Base-by-base conservation (phyloP, 53 echinoderm and acorn worm species). In the Echinarachnius parma region DNA sequence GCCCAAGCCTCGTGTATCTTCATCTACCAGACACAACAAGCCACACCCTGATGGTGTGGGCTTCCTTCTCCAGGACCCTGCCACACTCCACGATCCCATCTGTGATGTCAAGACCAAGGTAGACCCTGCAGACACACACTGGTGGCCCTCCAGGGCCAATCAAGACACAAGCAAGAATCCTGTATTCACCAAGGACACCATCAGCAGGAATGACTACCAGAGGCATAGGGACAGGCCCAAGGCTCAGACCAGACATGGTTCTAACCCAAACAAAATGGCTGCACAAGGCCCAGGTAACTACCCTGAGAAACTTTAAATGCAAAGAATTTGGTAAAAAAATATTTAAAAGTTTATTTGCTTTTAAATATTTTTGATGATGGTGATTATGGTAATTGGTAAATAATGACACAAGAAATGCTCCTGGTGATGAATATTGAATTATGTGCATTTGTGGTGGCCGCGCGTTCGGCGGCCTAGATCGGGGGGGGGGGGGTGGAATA, bases 61-160 rank as follows among this genome's bases (percentile, higher is more conserved):
- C 22, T 96, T 96, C 59, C 83, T 96, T 15, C 9, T 85, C n/a
- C 98, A 96, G 53, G 87, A 96, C 54, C 84, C 84, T 27, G 48
- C 77, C 2, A 62, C 82, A 44, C 71, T 95, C 21, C 75, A 96
- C 75, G 85, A 92, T 48, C 98, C 98, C 33, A 84, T 96, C 69
- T 96, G 98, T 34, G 78, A 88, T 60, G 92, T 96, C 49, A 76
- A 76, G 59, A 88, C 91, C 16, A 88, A 88, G 60, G 45, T 50
- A 33, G 79, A 85, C 30, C 63, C 64, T 2, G 48, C 70, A 2
- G 80, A 82, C 21, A 65, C 64, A 8, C 72, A 77, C 64, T 93
- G 93, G 98, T 92, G 88, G 87, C 78, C 83, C 25, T 76, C 75
- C 1, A 61, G 79, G 16, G 25, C 75, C 14, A 60, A 55, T 10